Conservation (phyloP, 2,888 invertebrate species). For the Sericinus montela region DNA sequence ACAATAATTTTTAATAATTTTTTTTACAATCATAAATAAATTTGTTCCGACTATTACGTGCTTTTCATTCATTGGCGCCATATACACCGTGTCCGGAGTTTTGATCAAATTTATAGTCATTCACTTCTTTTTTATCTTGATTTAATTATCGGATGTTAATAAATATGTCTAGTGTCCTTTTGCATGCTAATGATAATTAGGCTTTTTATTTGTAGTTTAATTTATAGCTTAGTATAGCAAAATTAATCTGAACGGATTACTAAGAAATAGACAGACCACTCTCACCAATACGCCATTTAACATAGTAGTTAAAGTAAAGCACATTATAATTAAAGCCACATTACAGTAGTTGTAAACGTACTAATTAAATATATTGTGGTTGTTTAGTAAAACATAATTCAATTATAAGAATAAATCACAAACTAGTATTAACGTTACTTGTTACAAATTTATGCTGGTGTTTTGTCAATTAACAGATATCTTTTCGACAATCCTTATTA, state of each 20-base stretch:
- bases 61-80: conserved; percentile 73
- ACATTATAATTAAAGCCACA: no score
- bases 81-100: conserved; percentile 33
- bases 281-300: background rate
- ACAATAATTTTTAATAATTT: conserved; percentile 43
- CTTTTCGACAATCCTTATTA: no score
- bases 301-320: background rate
- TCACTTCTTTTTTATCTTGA: conserved; percentile 66
- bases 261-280: background rate
- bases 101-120: conserved; percentile 57
- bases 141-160: conserved; percentile 22
- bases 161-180: conserved; percentile 52
- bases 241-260: background rate
- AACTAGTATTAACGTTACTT: no score
- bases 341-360: no score
- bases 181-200: conserved; percentile 56
- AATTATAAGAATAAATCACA: no score
- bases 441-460: no score
- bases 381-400: no score
- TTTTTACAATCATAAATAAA: conserved; percentile 62
- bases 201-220: background rate
- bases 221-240: conserved; percentile 29
- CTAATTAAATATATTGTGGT: no score
- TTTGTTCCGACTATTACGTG: conserved; percentile 53
- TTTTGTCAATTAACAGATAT: no score